Percentiles rank a stretch among this genome's conserved stretches.
Evolutionary conservation across 1,140 invertebrate species (phyloP).

Genomic region (Diorhabda sublineata): DNA sequence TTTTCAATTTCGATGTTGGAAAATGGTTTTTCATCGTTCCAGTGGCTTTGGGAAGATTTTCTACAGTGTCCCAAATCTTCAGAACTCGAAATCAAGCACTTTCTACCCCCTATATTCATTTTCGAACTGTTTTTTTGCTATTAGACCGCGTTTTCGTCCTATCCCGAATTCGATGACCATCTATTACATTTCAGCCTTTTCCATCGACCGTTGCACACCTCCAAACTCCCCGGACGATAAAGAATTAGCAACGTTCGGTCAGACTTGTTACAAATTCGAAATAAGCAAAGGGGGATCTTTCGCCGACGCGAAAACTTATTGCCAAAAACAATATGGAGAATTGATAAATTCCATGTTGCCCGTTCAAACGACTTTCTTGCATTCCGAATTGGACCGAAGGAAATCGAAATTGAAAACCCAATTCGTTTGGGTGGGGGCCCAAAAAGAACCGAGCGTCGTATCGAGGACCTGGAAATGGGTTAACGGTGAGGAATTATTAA

Average conservation of each 20-base stretch:
- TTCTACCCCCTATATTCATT: too few relatives aligned
- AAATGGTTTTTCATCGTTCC: too few relatives aligned
- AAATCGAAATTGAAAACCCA: conserved; percentile 77
- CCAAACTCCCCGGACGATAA: conserved; percentile 65
- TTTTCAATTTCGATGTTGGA: too few relatives aligned
- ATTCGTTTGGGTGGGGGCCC: conserved; percentile 86
- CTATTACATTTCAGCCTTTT: conserved; percentile 60
- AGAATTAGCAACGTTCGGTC: conserved; percentile 73
- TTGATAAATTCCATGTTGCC: conserved; percentile 70
- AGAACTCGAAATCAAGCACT: too few relatives aligned
- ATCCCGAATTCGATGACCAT: too few relatives aligned
- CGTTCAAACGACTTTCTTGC: conserved; percentile 68
- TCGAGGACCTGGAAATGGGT: conserved; percentile 87
- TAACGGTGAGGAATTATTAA: conserved; percentile 61
- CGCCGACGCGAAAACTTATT: conserved; percentile 70
- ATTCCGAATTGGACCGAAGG: conserved; percentile 74
- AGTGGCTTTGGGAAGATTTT: too few relatives aligned
- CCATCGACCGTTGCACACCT: conserved; percentile 71
- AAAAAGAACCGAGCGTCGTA: conserved; percentile 78
- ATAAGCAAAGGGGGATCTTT: conserved; percentile 76
- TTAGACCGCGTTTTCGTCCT: too few relatives aligned
- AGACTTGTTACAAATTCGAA: conserved; percentile 86
- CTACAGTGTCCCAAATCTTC: too few relatives aligned
- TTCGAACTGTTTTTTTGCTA: too few relatives aligned
- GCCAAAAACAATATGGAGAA: conserved; percentile 72